Percentiles rank a stretch among this genome's conserved stretches.
These are phyloP conservation scores for Temnothorax ravouxi DNA, from an alignment of 2,888 invertebrate genomes.

Conservation along the genomic window DNA sequence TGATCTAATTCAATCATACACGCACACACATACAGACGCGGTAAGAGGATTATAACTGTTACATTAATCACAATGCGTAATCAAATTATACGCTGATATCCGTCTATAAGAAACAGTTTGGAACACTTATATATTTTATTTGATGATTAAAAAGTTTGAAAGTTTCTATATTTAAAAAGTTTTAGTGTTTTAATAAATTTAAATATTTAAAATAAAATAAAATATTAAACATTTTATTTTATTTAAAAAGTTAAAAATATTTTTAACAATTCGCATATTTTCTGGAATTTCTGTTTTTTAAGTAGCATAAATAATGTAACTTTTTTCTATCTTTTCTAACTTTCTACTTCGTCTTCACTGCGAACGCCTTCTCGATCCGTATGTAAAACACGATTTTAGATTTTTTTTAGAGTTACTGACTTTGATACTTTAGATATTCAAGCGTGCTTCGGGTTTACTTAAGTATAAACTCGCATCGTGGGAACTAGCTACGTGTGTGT, in stretches of 20 bases:
- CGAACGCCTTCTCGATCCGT: constrained; percentile 47
- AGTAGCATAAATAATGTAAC: constrained; percentile 51
- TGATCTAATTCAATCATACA: neutral
- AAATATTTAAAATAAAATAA: neutral
- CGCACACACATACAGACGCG: neutral
- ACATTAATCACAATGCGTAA: constrained; percentile 9
- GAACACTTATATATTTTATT: neutral
- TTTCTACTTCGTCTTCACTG: neutral
- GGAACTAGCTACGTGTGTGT: constrained; percentile 21
- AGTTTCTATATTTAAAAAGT: neutral
- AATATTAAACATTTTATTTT: too few relatives aligned
- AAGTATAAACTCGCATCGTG: neutral
- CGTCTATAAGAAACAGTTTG: neutral
- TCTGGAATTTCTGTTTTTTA: constrained; percentile 35
- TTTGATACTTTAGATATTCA: constrained; percentile 25
- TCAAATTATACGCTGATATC: neutral
- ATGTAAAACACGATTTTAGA: constrained; percentile 30
- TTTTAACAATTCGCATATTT: neutral
- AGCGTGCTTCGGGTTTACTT: neutral
- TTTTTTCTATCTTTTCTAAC: constrained; percentile 41
- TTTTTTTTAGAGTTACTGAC: constrained; percentile 19
- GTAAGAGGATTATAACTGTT: neutral
- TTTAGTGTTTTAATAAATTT: neutral
- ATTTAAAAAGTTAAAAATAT: neutral
- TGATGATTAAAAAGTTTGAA: neutral